Conservation (phyloP, 2,888 invertebrate species). For the Dysmachus trigonus region DNA sequence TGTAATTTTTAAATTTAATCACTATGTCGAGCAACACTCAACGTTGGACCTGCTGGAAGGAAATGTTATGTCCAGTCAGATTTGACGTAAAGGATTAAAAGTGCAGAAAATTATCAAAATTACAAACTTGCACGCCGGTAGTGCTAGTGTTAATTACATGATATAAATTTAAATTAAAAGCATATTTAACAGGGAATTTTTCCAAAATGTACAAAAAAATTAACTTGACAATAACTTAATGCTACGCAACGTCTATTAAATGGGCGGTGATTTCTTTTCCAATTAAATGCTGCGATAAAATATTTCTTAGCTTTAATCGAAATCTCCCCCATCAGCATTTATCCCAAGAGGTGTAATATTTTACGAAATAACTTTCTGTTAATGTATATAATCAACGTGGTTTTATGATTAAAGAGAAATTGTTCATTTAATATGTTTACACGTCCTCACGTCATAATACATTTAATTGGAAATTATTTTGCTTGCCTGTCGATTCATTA, state of each 20-base stretch:
- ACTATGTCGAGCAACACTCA: too few species aligned
- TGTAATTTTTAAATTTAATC: too few species aligned
- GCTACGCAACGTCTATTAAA: not conserved
- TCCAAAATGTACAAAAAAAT: not conserved
- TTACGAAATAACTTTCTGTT: not conserved
- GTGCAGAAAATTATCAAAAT: too few species aligned
- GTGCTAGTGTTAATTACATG: too few species aligned
- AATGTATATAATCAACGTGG: not conserved
- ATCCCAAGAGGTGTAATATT: not conserved
- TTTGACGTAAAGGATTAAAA: too few species aligned
- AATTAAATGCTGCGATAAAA: not conserved
- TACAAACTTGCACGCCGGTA: too few species aligned
- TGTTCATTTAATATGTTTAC: not conserved
- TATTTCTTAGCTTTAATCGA: not conserved
- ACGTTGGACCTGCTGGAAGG: too few species aligned
- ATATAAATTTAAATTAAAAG: too few species aligned
- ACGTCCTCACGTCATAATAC: not conserved
- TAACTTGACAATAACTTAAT: not conserved
- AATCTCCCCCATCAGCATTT: not conserved
- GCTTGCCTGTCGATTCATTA: not conserved
- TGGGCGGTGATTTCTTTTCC: not conserved
- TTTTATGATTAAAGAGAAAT: not conserved
- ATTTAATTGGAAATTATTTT: not conserved
- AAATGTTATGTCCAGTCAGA: too few species aligned
- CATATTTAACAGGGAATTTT: not conserved